Conservation (phyloP, 2,888 invertebrate species). For the Stramonita haemastoma region DNA sequence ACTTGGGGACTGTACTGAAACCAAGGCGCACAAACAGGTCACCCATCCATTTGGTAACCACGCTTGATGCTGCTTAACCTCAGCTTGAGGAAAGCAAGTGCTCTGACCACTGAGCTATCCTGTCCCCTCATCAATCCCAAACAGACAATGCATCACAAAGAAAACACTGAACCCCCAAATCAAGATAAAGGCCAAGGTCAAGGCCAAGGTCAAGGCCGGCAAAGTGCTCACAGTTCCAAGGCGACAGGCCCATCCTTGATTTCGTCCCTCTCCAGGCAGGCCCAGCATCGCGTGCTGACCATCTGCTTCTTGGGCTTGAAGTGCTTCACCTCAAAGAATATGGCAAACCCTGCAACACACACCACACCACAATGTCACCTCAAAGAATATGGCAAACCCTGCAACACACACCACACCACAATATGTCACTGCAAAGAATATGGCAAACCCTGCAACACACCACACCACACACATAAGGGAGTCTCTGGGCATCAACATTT, state of each 20-base stretch:
- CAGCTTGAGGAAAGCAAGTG: too few species aligned
- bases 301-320: slow-evolving; percentile 73
- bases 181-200: neutral
- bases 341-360: slow-evolving; percentile 69
- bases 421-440: neutral
- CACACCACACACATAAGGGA: neutral
- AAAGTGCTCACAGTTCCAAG: slow-evolving; percentile 73
- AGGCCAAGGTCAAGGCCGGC: neutral
- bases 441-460: neutral
- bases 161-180: neutral
- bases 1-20: too few species aligned
- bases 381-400: neutral
- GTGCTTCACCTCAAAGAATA: slow-evolving; percentile 76
- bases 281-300: slow-evolving; percentile 73
- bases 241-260: slow-evolving; percentile 70
- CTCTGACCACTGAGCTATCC: too few species aligned
- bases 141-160: neutral
- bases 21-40: too few species aligned
- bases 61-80: too few species aligned
- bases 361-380: neutral
- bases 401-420: neutral
- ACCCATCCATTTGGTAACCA: too few species aligned
- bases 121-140: too few species aligned
- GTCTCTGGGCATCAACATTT: too few species aligned
- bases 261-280: slow-evolving; percentile 74